phyloP scores from a whole-genome alignment of 2,113 vertebrate genomes.

The Onychostoma macrolepis region DNA sequence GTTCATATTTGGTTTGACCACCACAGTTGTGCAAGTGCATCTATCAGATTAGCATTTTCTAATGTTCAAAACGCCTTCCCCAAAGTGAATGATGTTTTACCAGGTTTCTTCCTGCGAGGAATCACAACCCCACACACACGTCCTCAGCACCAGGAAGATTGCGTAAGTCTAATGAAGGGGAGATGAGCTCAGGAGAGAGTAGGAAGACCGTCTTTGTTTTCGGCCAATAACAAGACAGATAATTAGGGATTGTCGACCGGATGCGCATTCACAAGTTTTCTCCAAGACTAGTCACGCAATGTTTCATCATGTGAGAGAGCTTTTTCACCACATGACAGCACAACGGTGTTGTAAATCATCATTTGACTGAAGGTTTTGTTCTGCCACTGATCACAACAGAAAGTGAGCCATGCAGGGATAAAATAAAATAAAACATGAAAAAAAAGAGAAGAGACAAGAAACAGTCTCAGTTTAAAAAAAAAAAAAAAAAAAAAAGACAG shows the following conservation, averaged over 20 bases:
- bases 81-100: neutral
- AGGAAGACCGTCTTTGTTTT: conserved; percentile 3
- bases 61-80: neutral
- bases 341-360: neutral
- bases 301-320: conserved; percentile 15
- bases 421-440: neutral
- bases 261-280: neutral
- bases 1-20: neutral
- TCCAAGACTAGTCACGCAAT: neutral
- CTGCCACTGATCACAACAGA: conserved; percentile 9
- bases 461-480: neutral
- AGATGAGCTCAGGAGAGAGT: conserved; percentile 12
- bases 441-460: neutral
- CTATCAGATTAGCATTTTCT: neutral
- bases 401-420: conserved; percentile 2
- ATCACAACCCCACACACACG: neutral
- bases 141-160: neutral
- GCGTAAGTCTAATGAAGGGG: conserved; percentile 7
- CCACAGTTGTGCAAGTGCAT: neutral
- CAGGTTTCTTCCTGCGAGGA: neutral
- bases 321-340: neutral
- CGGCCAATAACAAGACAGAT: neutral
- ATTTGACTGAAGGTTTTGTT: neutral
- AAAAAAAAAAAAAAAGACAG: no score
- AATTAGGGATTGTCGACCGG: neutral